Conservation (phyloP, 2,113 vertebrate genomes). For the Otocyon megalotis region DNA sequence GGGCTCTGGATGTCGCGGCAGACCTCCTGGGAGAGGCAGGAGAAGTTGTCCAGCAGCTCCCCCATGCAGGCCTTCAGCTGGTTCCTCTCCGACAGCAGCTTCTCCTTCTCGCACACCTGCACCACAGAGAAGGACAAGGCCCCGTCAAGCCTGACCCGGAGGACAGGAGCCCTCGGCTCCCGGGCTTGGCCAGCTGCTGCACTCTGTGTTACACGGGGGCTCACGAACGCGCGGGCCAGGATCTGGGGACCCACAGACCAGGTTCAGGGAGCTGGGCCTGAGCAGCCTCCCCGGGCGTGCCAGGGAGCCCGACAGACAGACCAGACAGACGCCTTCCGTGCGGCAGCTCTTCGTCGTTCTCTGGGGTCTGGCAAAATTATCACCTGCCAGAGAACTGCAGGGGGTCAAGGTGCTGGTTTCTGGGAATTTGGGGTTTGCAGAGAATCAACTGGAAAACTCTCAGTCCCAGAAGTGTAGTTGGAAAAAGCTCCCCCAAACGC, state of each 20-base stretch:
- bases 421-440: background rate
- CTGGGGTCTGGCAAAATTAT: background rate
- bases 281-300: background rate
- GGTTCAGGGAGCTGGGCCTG: background rate
- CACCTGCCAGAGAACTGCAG: background rate
- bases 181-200: background rate
- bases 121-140: constrained; percentile 46
- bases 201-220: background rate
- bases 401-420: background rate
- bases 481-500: background rate
- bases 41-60: constrained; percentile 98
- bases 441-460: background rate
- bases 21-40: constrained; percentile 99
- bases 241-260: background rate
- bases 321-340: background rate
- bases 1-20: constrained; percentile 98
- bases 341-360: background rate
- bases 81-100: constrained; percentile 97
- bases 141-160: background rate
- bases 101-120: constrained; percentile 99
- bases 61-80: constrained; percentile 99
- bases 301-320: background rate
- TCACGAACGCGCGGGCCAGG: background rate
- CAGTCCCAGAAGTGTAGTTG: background rate
- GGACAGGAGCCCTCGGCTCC: background rate